These are phyloP conservation scores for Dinoponera quadriceps DNA, from an alignment of 1,140 invertebrate genomes.

Conservation along the genomic window DNA sequence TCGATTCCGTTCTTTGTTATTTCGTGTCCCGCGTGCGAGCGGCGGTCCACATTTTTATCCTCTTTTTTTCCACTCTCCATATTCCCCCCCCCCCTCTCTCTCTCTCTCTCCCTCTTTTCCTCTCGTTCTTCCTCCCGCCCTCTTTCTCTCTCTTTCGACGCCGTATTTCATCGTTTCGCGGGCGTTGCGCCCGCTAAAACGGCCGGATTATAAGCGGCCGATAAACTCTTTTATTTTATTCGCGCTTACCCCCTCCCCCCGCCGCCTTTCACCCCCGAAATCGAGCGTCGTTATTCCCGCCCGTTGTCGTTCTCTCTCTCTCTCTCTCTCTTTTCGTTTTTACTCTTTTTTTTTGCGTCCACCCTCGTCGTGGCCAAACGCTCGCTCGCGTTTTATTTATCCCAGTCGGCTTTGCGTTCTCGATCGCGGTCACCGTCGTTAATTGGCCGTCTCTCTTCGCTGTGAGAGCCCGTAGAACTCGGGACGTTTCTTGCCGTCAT, in stretches of 20 bases:
- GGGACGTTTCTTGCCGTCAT: background rate
- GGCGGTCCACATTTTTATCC: slow-evolving; percentile 42
- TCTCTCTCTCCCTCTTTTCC: background rate
- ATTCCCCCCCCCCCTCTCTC: background rate
- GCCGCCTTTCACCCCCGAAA: slow-evolving; percentile 45
- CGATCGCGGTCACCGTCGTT: slow-evolving; percentile 57
- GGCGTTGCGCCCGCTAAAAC: slow-evolving; percentile 76
- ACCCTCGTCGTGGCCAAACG: background rate
- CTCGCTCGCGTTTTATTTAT: slow-evolving; percentile 64
- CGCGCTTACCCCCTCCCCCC: slow-evolving; percentile 40
- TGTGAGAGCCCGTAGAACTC: background rate
- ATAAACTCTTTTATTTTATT: slow-evolving; percentile 80
- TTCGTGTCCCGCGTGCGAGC: slow-evolving; percentile 48
- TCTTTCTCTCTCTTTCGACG: slow-evolving; percentile 33
- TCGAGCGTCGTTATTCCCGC: slow-evolving; percentile 53
- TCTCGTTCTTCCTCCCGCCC: background rate
- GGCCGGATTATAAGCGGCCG: slow-evolving; percentile 78
- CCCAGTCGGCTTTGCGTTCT: slow-evolving; percentile 56
- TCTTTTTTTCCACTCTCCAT: background rate
- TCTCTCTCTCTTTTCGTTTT: slow-evolving; percentile 2
- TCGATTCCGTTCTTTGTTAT: slow-evolving; percentile 59
- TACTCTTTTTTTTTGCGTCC: background rate
- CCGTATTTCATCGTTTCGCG: slow-evolving; percentile 76
- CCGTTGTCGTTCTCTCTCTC: slow-evolving; percentile 25
- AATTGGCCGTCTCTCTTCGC: slow-evolving; percentile 63